phyloP scores from a whole-genome alignment of 2,113 vertebrate species.

The Hystrix cristata region DNA sequence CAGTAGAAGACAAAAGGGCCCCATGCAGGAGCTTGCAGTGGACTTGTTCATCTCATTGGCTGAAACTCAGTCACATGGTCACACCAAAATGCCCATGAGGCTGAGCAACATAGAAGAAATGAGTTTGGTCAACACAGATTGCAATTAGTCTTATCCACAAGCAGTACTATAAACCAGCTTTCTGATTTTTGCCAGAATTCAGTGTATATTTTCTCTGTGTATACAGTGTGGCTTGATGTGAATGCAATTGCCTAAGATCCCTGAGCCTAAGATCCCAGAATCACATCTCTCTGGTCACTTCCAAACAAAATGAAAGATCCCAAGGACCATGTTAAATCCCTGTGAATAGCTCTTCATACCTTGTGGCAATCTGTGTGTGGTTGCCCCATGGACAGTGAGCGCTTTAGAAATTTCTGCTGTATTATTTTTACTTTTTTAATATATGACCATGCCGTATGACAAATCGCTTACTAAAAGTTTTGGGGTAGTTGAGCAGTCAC shows the following conservation, averaged over 20 bases:
- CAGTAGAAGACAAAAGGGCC: not conserved
- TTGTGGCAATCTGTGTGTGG: conserved; percentile 8
- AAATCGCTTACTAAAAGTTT: not conserved
- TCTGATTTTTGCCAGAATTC: not conserved
- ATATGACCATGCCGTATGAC: not conserved
- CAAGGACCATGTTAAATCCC: not conserved
- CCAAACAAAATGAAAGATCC: not conserved
- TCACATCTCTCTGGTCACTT: not conserved
- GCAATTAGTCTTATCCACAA: not conserved
- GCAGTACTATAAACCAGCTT: not conserved
- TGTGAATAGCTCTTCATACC: not conserved
- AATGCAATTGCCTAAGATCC: not conserved
- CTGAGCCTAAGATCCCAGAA: not conserved
- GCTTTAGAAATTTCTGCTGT: not conserved
- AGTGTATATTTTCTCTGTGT: not conserved
- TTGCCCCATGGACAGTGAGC: not conserved
- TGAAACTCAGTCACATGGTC: not conserved
- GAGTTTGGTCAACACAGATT: not conserved
- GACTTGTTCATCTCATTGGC: not conserved
- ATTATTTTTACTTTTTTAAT: conserved; percentile 4
- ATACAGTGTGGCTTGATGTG: not conserved
- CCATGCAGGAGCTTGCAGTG: no score
- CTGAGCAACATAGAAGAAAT: not conserved
- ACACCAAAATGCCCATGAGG: not conserved
- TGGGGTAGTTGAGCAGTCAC: not conserved